phyloP scores from a whole-genome alignment of 2,113 vertebrate genomes.

The Agapornis roseicollis region DNA sequence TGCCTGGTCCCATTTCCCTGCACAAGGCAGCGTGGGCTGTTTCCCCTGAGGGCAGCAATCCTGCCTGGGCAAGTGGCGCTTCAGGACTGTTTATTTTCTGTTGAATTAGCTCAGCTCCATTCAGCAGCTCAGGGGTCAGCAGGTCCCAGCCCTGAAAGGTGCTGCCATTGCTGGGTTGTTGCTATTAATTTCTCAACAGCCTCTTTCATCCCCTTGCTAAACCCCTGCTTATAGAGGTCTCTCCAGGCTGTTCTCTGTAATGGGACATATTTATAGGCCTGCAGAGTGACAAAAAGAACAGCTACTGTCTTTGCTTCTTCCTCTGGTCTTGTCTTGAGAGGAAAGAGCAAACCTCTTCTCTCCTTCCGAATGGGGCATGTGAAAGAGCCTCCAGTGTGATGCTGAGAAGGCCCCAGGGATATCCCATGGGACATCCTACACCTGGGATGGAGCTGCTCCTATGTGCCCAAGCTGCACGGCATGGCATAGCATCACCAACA shows the following conservation, averaged over 20 bases:
- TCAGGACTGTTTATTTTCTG: slow-evolving; percentile 4
- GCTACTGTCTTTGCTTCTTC: background rate
- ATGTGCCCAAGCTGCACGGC: accelerated
- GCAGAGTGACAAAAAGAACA: background rate
- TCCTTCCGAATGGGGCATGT: background rate
- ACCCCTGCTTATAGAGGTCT: background rate
- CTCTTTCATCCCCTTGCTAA: background rate
- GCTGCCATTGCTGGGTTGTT: background rate
- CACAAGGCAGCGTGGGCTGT: accelerated
- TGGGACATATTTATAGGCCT: background rate
- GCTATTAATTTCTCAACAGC: background rate
- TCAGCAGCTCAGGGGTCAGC: background rate
- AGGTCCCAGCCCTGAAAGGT: background rate
- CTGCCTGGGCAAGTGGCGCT: background rate
- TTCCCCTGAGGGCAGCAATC: background rate
- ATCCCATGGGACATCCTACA: accelerated
- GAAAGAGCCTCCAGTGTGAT: background rate
- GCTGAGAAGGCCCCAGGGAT: background rate
- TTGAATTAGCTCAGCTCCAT: background rate
- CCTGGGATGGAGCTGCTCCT: background rate
- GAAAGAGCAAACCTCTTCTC: background rate
- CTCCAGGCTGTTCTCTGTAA: background rate
- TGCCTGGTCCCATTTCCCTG: background rate
- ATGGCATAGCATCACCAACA: accelerated
- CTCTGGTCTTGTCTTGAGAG: background rate